These are phyloP conservation scores for Pristionchus fissidentatus DNA, from an alignment of 2,888 invertebrate species.

Conservation along the genomic window DNA sequence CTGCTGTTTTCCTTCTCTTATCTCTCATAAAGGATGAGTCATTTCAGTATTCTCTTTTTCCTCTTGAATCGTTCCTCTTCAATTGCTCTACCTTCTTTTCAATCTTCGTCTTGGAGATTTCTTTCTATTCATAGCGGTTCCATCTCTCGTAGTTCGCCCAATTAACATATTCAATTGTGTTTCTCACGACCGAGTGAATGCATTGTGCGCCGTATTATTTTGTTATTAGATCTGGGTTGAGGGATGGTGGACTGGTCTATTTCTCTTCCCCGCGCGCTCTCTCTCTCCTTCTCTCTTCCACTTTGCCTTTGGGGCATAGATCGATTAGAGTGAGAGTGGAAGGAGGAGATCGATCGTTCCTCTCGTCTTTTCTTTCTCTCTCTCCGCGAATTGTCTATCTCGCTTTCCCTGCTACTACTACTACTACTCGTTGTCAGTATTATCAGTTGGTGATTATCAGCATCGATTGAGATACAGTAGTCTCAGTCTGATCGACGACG, in stretches of 20 bases:
- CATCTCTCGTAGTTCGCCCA: conserved; percentile 21
- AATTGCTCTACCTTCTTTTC: conserved; percentile 22
- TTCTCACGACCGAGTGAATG: conserved; percentile 1
- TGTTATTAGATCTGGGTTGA: conserved; percentile 30
- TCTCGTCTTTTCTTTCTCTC: conserved; percentile 42
- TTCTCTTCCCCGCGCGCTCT: conserved; percentile 1
- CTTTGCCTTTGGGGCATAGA: conserved; percentile 34
- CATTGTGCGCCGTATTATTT: conserved; percentile 29
- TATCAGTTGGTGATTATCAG: background rate
- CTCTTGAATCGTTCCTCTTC: conserved; percentile 1
- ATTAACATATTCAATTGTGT: conserved; percentile 38
- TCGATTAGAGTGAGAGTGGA: conserved; percentile 40
- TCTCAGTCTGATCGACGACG: too few relatives aligned
- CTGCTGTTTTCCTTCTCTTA: conserved; percentile 34
- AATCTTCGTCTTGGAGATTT: conserved; percentile 5
- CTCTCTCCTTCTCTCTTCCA: conserved; percentile 17
- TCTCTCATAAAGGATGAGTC: conserved; percentile 15
- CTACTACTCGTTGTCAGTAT: background rate
- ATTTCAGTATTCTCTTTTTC: conserved; percentile 31
- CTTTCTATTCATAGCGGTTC: conserved; percentile 36
- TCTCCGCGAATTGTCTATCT: too few relatives aligned
- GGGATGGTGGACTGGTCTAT: conserved; percentile 38
- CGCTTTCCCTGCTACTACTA: background rate
- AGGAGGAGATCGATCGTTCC: conserved; percentile 39
- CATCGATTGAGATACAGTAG: conserved; percentile 14